Percentiles rank a stretch among this genome's conserved stretches.
phyloP scores from a whole-genome alignment of 2,113 vertebrate genomes.

The Cygnus buccinator region DNA sequence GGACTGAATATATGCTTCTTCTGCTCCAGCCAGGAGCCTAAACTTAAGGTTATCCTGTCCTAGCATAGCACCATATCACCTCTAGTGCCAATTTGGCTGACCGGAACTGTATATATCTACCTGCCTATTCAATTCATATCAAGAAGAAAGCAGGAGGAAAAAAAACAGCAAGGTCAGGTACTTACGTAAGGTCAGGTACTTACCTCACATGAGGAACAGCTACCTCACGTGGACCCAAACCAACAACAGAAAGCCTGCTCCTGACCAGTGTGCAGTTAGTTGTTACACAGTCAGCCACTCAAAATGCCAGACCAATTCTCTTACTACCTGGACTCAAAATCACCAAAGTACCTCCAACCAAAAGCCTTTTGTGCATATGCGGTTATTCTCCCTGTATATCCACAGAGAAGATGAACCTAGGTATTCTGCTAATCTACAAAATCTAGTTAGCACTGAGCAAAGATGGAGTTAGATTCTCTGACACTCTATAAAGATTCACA shows the following conservation, averaged over 20 bases:
- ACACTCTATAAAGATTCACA: not conserved
- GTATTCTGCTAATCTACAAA: not conserved
- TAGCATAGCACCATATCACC: not conserved
- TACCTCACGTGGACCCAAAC: not conserved
- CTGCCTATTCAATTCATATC: conserved; percentile 37
- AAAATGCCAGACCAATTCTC: not conserved
- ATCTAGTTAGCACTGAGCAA: not conserved
- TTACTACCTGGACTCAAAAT: not conserved
- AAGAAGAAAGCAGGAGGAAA: not conserved
- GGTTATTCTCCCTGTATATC: not conserved
- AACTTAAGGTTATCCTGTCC: conserved; percentile 47
- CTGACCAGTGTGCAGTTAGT: not conserved
- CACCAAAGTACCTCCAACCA: not conserved
- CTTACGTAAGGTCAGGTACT: not conserved
- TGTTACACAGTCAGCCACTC: not conserved
- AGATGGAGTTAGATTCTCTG: not conserved
- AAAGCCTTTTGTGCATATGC: not conserved
- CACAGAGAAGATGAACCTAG: not conserved
- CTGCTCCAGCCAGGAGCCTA: not conserved
- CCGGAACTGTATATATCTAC: conserved; percentile 19
- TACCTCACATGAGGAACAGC: not conserved
- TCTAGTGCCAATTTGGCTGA: conserved; percentile 20
- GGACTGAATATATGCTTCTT: not conserved
- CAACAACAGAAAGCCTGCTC: not conserved
- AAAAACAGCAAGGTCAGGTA: conserved; percentile 19